A percentile compares a stretch with the other conserved stretches of the same genome.
Evolutionary conservation across 2,888 invertebrate genomes (phyloP).

Genomic region (Pseudococcus longispinus): DNA sequence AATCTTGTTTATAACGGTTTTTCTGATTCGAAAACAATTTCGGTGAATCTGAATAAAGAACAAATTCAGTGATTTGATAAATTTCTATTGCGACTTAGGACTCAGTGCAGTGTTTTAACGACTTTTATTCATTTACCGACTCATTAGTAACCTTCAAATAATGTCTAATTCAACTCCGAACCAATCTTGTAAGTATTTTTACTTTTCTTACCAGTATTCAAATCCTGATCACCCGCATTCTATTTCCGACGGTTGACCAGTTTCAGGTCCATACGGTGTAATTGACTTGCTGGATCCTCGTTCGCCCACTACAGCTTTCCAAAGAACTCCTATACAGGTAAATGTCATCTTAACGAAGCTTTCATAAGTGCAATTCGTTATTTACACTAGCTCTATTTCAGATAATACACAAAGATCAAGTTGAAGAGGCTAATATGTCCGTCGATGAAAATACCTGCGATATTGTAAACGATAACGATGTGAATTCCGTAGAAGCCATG

Average conservation of each 20-base stretch:
- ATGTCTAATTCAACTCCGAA: conserved; percentile 30
- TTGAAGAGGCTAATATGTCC: conserved; percentile 8
- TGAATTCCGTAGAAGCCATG: neutral
- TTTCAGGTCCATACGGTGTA: neutral
- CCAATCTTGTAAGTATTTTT: conserved; percentile 11
- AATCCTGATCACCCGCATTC: neutral
- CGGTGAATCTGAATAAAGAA: no score
- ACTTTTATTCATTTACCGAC: neutral
- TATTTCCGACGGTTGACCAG: neutral
- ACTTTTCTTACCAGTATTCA: neutral
- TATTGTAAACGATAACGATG: neutral
- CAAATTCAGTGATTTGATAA: neutral
- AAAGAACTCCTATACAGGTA: conserved; percentile 56
- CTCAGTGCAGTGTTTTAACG: neutral
- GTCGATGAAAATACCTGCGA: conserved; percentile 11
- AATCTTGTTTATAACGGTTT: neutral
- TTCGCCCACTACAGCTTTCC: conserved; percentile 55
- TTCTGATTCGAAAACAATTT: neutral
- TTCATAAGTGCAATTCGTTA: neutral
- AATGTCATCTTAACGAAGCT: neutral
- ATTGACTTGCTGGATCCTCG: conserved; percentile 52
- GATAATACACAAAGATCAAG: neutral
- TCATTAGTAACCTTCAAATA: neutral
- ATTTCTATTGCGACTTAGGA: neutral
- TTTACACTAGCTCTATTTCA: neutral